Evolutionary conservation across 2,797 vertebrate genomes (phyloP), one percentile per base, ranked within the genome.

Genomic region (Ibycter americanus): DNA sequence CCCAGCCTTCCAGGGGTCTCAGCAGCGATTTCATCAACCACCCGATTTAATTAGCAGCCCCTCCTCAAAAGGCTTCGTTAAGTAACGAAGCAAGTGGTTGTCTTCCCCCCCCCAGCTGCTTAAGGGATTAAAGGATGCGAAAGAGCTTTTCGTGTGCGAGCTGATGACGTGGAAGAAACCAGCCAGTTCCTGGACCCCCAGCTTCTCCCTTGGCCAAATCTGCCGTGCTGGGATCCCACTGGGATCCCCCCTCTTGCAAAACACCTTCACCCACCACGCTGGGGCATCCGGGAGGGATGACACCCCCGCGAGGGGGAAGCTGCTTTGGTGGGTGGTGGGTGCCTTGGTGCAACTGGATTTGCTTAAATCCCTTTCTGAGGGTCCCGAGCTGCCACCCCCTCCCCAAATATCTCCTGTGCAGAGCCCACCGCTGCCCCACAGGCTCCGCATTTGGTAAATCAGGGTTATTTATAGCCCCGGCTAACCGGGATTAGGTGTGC

Each of bases 401-500:
- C 89, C 86, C 59, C 89, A 91, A 38, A 78, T 34, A 63, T 40
- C 91, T 84, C 42, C 78, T 70, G 47, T 32, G 40, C 2, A 2
- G 42, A 51, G 79, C 32, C 44, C 32, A 44, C 54, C 16, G 63
- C 74, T 93, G 90, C 86, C 71, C 91, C 58, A 72, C 56, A 54
- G 79, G 61, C 73, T 58, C 79, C 0, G 4, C 42, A 12, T 81
- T 76, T 71, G 82, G 93, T 95, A 94, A 97, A 90, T 91, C 91
- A 0, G 79, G 67, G 80, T 87, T 97, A 97, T 97, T 96, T 96
- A 95, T 97, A 94, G 82, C 44, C 80, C 77, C 3, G 4, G 92
- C 85, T 95, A 49, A 89, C 81, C 1, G 2, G 92, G 97, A 97
- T 98, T 97, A 97, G 93, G 67, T 86, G 79, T 29, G 90, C 56